Evolutionary conservation across 2,113 vertebrate genomes (phyloP), one percentile per base, ranked within the genome.

Genomic region (Nerophis ophidion): DNA sequence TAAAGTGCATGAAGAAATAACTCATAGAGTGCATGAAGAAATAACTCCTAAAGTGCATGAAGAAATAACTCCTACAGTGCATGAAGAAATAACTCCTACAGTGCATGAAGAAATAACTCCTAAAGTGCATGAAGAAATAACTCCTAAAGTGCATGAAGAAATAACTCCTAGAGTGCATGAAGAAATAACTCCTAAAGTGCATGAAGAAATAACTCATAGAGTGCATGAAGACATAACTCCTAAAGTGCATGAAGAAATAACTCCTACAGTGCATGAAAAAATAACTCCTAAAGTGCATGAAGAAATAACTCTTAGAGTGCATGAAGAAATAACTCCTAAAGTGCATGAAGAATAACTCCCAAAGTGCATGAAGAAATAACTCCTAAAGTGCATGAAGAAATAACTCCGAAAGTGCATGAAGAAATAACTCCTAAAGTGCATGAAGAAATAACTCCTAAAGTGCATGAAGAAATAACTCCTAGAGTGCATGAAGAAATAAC

Each of bases 371-470:
- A 16, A 65, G 68, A 64, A 54, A 47, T 52, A 66, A 40, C 59
- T 71, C 65, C 71, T 60, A 64, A 75, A 64, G 67, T n/a, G 69
- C 76, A 70, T 13, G 56, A 16, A 65, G 68, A 64, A 54, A 47
- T 52, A 66, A 40, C 59, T 71, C 65, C 71, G n/a, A n/a, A n/a
- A n/a, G n/a, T n/a, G 69, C 76, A 70, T 13, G 56, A 16, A 65
- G 68, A 64, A 54, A 47, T 52, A 66, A 40, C 59, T 71, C 65
- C 71, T 60, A 64, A 75, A 64, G 67, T n/a, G 69, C 76, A 70
- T 13, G 56, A 16, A 65, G 68, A 64, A 54, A 47, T 52, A 66
- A 40, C 59, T 71, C 65, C 71, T 60, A 64, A 75, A 64, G 67
- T n/a, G 69, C 76, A 70, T 13, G 56, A 16, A 65, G 68, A 64